These are phyloP conservation scores for Diplosoma virens DNA, from an alignment of 23 tunicate species.

Conservation along the genomic window DNA sequence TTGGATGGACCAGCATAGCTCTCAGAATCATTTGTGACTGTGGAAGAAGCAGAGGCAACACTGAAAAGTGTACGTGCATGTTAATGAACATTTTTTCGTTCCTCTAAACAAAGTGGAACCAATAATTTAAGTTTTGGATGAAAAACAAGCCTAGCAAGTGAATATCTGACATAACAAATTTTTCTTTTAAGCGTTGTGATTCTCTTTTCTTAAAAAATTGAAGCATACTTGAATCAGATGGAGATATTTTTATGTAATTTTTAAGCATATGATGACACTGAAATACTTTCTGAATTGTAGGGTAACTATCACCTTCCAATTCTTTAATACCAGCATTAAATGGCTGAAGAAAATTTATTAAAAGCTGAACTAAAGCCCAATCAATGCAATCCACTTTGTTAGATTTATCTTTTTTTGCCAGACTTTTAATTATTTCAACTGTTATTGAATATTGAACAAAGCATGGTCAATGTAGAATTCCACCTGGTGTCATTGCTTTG, in stretches of 20 bases:
- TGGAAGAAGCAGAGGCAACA: no score
- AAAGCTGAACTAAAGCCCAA: neutral
- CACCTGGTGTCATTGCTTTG: slow-evolving; percentile 7
- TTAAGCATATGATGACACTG: neutral
- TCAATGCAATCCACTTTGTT: neutral
- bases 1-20: neutral
- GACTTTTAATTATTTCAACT: neutral
- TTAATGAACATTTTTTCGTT: neutral
- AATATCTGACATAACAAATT: neutral
- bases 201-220: neutral
- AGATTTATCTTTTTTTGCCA: neutral
- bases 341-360: neutral
- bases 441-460: neutral
- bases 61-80: no score
- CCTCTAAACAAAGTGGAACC: neutral
- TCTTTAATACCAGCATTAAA: neutral
- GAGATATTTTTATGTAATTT: neutral
- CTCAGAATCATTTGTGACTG: no score
- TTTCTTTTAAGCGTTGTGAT: neutral
- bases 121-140: slow-evolving; percentile 2
- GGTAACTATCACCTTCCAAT: neutral
- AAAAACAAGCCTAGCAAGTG: slow-evolving; percentile 1
- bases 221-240: neutral
- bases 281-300: neutral
- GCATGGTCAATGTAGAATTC: neutral